Conservation (phyloP, 2,888 invertebrate genomes). For the Cancer borealis region DNA sequence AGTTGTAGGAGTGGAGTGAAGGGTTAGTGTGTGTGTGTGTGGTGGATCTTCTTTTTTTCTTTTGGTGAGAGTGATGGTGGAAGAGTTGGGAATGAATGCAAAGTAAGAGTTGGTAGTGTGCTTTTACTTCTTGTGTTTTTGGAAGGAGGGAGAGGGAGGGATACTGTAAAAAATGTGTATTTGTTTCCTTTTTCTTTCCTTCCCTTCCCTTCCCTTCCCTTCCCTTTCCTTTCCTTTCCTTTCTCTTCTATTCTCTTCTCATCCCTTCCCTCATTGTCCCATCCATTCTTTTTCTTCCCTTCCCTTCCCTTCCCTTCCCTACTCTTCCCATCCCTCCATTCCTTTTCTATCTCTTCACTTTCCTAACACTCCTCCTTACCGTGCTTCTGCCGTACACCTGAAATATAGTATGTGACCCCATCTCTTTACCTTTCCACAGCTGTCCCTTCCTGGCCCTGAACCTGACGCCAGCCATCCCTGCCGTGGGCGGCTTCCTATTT, state of each 20-base stretch:
- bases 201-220: constrained; percentile 8
- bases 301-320: neutral
- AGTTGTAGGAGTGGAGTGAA: no score
- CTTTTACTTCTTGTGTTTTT: no score
- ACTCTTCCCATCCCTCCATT: neutral
- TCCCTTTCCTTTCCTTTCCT: neutral
- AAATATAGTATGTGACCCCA: neutral
- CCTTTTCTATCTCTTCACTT: neutral
- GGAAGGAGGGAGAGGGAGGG: no score
- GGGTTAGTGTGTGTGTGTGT: no score
- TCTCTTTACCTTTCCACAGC: constrained; percentile 81
- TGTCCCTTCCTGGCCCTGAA: constrained; percentile 93
- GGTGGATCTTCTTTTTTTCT: no score
- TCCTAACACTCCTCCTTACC: constrained; percentile 50
- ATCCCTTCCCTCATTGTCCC: constrained; percentile 46
- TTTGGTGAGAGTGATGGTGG: neutral
- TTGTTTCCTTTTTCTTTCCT: neutral
- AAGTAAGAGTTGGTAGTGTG: no score
- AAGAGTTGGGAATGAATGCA: neutral
- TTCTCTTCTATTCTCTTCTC: neutral
- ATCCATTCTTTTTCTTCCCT: neutral
- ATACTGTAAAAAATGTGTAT: neutral
- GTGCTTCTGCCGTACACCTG: neutral
- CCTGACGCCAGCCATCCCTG: constrained; percentile 95
- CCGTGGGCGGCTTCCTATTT: constrained; percentile 92